Evolutionary conservation across 2,797 vertebrate genomes (phyloP).

Genomic region (Premnoplex brunnescens): DNA sequence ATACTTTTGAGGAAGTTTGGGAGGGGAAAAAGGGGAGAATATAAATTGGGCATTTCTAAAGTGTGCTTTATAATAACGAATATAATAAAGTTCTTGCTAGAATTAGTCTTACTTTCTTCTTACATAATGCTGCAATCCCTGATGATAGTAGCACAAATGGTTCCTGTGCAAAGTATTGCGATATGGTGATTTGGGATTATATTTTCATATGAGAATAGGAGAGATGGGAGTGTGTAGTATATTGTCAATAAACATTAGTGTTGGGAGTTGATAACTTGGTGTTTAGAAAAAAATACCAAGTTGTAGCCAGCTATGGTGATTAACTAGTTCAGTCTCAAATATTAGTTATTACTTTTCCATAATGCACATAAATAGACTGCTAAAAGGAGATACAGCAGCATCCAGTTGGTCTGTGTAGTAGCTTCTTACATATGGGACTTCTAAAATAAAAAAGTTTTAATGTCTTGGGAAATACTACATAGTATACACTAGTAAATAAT

Average conservation of each 20-base stretch:
- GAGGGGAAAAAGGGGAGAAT: background rate
- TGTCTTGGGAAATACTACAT: background rate
- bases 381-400: background rate
- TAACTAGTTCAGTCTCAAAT: background rate
- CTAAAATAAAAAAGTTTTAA: background rate
- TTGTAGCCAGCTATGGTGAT: background rate
- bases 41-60: background rate
- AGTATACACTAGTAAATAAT: background rate
- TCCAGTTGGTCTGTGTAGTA: background rate
- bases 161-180: background rate
- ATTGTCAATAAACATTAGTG: background rate
- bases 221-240: background rate
- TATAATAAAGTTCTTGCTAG: background rate
- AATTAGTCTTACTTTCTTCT: constrained; percentile 13
- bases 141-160: background rate
- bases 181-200: constrained; percentile 19
- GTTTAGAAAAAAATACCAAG: background rate
- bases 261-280: background rate
- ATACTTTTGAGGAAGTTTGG: background rate
- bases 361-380: background rate
- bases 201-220: background rate
- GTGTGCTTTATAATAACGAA: background rate
- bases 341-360: background rate
- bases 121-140: constrained; percentile 5
- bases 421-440: background rate